Conservation (phyloP, 2,113 vertebrate species). For the Hiodon alosoides region DNA sequence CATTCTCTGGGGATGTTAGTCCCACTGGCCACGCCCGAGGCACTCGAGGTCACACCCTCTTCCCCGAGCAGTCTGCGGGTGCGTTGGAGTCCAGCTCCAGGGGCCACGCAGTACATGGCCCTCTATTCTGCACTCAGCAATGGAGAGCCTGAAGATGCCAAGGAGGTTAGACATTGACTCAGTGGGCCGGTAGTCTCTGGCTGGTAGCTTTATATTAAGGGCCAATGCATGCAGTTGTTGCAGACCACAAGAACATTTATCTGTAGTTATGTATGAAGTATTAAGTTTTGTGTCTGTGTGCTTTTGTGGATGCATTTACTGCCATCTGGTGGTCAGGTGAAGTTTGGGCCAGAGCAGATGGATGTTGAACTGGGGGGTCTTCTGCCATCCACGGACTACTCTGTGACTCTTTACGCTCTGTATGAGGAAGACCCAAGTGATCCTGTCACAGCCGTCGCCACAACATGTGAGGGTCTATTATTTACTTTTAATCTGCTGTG, state of each 20-base stretch:
- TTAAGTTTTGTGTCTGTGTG: conserved; percentile 1
- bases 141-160: conserved; percentile 64
- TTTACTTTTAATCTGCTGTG: not conserved
- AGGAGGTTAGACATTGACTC: conserved; percentile 52
- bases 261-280: not conserved
- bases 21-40: conserved; percentile 64
- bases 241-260: not conserved
- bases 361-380: conserved; percentile 69
- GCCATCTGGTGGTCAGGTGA: conserved; percentile 60
- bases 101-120: conserved; percentile 79
- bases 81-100: conserved; percentile 67
- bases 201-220: not conserved
- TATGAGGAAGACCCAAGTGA: conserved; percentile 82
- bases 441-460: conserved; percentile 68
- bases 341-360: conserved; percentile 61
- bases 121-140: conserved; percentile 67
- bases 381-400: conserved; percentile 73
- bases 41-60: conserved; percentile 64
- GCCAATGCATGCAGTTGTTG: conserved; percentile 1
- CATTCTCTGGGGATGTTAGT: conserved; percentile 48
- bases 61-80: conserved; percentile 70
- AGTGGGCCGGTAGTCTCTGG: not conserved
- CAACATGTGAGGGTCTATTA: conserved; percentile 66
- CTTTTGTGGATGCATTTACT: not conserved
- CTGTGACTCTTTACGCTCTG: conserved; percentile 74